Percentiles rank a stretch among this genome's conserved stretches.
Conservation (phyloP, 2,888 invertebrate species). For the Siphonodentalium dalli region DNA sequence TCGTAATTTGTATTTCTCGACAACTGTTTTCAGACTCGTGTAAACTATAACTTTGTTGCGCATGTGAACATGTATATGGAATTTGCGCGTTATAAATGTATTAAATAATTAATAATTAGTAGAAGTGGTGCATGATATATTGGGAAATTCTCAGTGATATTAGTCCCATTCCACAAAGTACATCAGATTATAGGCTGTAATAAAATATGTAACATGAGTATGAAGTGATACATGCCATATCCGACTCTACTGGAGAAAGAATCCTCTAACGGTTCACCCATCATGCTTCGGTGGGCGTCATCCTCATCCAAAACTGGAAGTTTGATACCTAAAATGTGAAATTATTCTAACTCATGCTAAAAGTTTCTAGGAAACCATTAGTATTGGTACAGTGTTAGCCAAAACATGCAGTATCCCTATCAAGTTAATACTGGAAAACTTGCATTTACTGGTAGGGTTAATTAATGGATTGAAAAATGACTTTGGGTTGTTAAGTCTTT, state of each 20-base stretch:
- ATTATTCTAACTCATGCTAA: conserved; percentile 33
- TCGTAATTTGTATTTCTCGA: too few species aligned
- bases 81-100: too few species aligned
- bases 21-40: too few species aligned
- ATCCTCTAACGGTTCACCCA: conserved; percentile 38
- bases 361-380: too few species aligned
- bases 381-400: too few species aligned
- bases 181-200: not conserved
- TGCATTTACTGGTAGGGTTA: too few species aligned
- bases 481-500: too few species aligned
- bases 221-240: conserved; percentile 51
- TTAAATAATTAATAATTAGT: not conserved
- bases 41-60: too few species aligned
- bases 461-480: too few species aligned
- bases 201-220: not conserved
- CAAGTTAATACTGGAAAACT: too few species aligned
- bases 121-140: not conserved
- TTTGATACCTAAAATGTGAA: conserved; percentile 33
- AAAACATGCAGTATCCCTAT: too few species aligned
- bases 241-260: conserved; percentile 46
- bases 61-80: too few species aligned
- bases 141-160: not conserved
- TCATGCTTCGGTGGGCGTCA: conserved; percentile 34
- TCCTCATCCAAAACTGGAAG: conserved; percentile 42
- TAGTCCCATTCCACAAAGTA: not conserved